Percentiles rank a stretch among this genome's conserved stretches.
Conservation (phyloP, 2,888 invertebrate species). For the Diarsia brunnea region DNA sequence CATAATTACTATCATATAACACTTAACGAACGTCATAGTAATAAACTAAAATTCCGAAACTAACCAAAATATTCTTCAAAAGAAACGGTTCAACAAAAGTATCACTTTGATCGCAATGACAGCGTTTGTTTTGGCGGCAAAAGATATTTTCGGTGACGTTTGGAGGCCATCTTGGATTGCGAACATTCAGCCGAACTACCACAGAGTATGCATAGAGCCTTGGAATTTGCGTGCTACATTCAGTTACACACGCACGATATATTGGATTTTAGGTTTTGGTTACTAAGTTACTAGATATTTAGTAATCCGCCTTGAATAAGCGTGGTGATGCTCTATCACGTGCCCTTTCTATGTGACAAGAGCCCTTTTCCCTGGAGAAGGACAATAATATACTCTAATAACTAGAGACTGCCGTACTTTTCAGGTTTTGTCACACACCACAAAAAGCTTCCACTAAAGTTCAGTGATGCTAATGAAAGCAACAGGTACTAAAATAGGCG, state of each 20-base stretch:
- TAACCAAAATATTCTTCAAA: conserved; percentile 69
- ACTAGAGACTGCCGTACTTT: not conserved
- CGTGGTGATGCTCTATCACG: not conserved
- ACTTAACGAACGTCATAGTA: conserved; percentile 23
- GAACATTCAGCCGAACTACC: conserved; percentile 16
- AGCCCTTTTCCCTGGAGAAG: not conserved
- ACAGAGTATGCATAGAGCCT: conserved; percentile 30
- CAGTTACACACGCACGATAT: not conserved
- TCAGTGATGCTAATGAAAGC: not conserved
- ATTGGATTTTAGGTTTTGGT: conserved; percentile 3
- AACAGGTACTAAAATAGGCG: conserved; percentile 28
- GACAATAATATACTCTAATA: not conserved
- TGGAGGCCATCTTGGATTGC: conserved; percentile 64
- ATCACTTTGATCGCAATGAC: conserved; percentile 77
- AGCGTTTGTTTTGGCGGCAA: conserved; percentile 79
- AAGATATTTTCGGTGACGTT: conserved; percentile 68
- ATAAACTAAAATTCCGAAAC: conserved; percentile 17
- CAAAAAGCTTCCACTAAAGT: not conserved
- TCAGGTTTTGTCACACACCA: not conserved
- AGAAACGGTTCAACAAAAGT: conserved; percentile 72
- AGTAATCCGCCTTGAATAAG: not conserved
- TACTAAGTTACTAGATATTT: not conserved
- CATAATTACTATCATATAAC: conserved; percentile 4
- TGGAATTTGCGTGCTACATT: conserved; percentile 1
- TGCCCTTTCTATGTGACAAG: not conserved